Percentiles rank a stretch among this genome's conserved stretches.
These are phyloP conservation scores for Synergus gifuensis DNA, from an alignment of 2,888 invertebrate species.

Conservation along the genomic window DNA sequence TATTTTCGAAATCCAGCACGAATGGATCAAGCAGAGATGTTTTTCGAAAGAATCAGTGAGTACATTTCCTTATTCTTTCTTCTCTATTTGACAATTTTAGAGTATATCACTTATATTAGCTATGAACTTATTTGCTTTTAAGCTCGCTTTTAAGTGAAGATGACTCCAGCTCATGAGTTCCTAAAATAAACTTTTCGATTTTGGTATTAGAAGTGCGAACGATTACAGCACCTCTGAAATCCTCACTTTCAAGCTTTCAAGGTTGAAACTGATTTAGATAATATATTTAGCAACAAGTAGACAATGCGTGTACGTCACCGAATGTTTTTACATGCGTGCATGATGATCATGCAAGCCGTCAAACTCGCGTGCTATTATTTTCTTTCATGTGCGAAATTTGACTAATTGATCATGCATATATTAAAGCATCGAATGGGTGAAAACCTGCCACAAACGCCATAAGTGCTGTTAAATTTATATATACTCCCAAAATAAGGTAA, in stretches of 20 bases:
- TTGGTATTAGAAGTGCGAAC: slow-evolving; percentile 1
- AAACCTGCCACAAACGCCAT: slow-evolving; percentile 5
- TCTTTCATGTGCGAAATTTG: slow-evolving; percentile 47
- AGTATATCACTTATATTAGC: no score
- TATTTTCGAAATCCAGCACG: background rate
- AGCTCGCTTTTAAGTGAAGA: background rate
- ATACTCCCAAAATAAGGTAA: background rate
- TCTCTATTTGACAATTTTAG: background rate
- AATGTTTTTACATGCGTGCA: slow-evolving; percentile 46
- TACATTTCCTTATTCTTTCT: slow-evolving; percentile 2
- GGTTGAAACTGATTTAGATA: slow-evolving; percentile 29
- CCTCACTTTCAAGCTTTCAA: slow-evolving; percentile 17
- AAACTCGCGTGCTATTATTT: slow-evolving; percentile 47
- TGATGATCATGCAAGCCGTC: slow-evolving; percentile 46
- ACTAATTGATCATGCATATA: slow-evolving; percentile 44
- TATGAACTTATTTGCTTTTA: background rate
- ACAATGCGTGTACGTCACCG: slow-evolving; percentile 26
- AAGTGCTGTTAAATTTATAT: slow-evolving; percentile 10
- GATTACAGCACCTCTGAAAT: slow-evolving; percentile 18
- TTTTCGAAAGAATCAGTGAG: slow-evolving; percentile 30
- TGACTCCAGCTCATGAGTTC: slow-evolving; percentile 7
- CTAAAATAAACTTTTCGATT: slow-evolving; percentile 9
- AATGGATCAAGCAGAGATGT: slow-evolving; percentile 25
- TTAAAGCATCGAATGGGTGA: slow-evolving; percentile 17
- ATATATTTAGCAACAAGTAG: slow-evolving; percentile 26